Evolutionary conservation across 2,797 vertebrate genomes (phyloP).

Genomic region (Philypnodon macrostomus): DNA sequence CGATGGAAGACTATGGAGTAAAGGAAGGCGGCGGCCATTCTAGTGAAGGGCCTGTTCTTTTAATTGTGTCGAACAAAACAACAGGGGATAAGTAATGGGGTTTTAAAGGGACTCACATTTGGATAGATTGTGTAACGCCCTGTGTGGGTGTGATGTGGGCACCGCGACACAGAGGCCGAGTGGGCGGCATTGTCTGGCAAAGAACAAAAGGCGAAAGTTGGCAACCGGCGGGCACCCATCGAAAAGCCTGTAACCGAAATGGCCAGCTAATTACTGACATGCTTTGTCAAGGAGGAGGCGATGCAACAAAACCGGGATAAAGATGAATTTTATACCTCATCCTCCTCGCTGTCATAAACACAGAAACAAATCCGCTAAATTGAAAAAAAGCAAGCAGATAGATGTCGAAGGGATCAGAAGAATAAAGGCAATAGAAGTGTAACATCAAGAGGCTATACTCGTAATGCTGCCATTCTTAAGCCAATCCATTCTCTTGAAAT

Average conservation of each 20-base stretch:
- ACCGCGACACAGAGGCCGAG: constrained; percentile 61
- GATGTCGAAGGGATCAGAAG: constrained; percentile 62
- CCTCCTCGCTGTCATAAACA: constrained; percentile 66
- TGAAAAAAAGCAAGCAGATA: constrained; percentile 70
- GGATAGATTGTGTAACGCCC: constrained; percentile 76
- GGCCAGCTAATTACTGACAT: constrained; percentile 78
- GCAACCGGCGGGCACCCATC: constrained; percentile 68
- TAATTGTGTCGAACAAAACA: constrained; percentile 80
- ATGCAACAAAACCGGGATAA: constrained; percentile 75
- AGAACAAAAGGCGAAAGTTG: constrained; percentile 77
- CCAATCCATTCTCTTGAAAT: constrained; percentile 49
- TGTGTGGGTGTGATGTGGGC: constrained; percentile 73
- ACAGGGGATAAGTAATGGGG: constrained; percentile 77
- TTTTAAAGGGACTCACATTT: constrained; percentile 79
- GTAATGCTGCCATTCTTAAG: constrained; percentile 54
- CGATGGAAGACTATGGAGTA: constrained; percentile 46
- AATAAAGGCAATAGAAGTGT: constrained; percentile 54
- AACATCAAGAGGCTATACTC: constrained; percentile 50
- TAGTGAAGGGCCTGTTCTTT: constrained; percentile 74
- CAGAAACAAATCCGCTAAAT: constrained; percentile 75
- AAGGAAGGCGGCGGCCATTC: constrained; percentile 57
- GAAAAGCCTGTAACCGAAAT: constrained; percentile 76
- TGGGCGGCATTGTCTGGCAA: constrained; percentile 72
- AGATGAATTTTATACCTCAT: constrained; percentile 77
- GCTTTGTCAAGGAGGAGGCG: constrained; percentile 72